Evolutionary conservation across 2,888 invertebrate species (phyloP), one percentile per base, ranked within the genome.

Genomic region (Mechanitis messenoides): DNA sequence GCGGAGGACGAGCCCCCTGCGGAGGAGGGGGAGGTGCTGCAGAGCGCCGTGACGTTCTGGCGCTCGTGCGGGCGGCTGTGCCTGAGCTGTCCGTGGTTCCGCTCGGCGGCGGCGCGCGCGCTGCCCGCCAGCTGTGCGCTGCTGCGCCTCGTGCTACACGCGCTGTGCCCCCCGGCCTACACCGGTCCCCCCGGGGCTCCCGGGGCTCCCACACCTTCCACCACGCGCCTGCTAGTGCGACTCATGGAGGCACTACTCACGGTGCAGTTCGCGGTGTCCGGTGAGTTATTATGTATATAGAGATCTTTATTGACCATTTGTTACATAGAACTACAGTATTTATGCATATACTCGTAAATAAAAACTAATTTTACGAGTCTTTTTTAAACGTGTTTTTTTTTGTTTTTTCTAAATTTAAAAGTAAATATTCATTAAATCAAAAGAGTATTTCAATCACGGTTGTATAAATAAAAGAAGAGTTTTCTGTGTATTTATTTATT

Each of bases 31-130:
- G 87, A 86, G 42, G 68, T 81, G 53, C 66, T 91, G 65, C 87
- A 87, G 71, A 85, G 81, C 53, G 79, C 85, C 9, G 81, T 81
- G 65, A 87, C 88, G 50, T 91, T 91, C 66, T 92, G 92, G 92
- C 84, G 83, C 74, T 86, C 85, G 2, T 90, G 90, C 69, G 90
- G 90, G 3, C 80, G 79, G 6, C 71, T 93, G 54, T 91, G 91
- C 45, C 72, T 92, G 56, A 91, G 89, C 76, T 92, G 92, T 65
- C 92, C 92, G 0, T 77, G 83, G 79, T 92, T 92, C 69, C 81
- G 92, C 1, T 72, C 84, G 72, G 74, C 91, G 60, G 83, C 82
- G 20, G 74, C 77, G 33, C 58, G 72, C 0, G 81, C 87, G 71
- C 76, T 87, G 62, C 62, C 78, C 61, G 81, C 84, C 70, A 84